Base-by-base conservation (phyloP, 2,113 vertebrate genomes). In the Esox niger region DNA sequence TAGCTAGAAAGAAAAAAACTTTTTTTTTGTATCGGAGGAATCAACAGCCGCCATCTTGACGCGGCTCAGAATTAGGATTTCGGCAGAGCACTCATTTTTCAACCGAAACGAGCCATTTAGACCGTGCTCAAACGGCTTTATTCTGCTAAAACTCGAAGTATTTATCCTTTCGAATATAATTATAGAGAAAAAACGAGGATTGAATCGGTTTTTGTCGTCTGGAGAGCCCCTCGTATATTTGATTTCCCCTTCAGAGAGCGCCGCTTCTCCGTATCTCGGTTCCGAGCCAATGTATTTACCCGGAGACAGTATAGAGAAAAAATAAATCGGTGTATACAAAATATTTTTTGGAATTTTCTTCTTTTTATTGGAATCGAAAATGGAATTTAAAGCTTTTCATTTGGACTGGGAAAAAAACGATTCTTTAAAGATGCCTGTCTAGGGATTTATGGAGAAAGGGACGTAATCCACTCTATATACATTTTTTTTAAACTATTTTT, bases 1-100 rank as follows among this genome's bases (percentile, higher is more conserved):
- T 86, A 76, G 91, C 93, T 93, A 91, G 91, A 93, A 93, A 95
- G 93, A 91, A 94, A 94, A 94, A 94, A 91, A 93, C 89, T 90
- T 88, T 88, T n/a, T n/a, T 93, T 94, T 95, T 94, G 91, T 93
- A 93, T 90, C 89, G 85, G 88, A 95, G 95, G 94, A 95, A 95
- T 95, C 95, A 96, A 95, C 95, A 95, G 93, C 94, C 94, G 94
- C 95, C 95, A 95, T 95, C 94, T 95, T 95, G 95, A 92, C 93
- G 93, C 92, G 93, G 93, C 93, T 93, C 91, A 87, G 91, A 93
- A 86, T 93, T 91, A 88, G 93, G 92, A 92, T 93, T 90, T 93
- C 89, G 82, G 91, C 89, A 86, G 71, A 90, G 86, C 88, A 86
- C 85, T 86, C 87, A 86, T 89, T 90, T 86, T 88, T 87, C 86